Evolutionary conservation across 1,140 invertebrate species (phyloP).

Genomic region (Ladona fulva): DNA sequence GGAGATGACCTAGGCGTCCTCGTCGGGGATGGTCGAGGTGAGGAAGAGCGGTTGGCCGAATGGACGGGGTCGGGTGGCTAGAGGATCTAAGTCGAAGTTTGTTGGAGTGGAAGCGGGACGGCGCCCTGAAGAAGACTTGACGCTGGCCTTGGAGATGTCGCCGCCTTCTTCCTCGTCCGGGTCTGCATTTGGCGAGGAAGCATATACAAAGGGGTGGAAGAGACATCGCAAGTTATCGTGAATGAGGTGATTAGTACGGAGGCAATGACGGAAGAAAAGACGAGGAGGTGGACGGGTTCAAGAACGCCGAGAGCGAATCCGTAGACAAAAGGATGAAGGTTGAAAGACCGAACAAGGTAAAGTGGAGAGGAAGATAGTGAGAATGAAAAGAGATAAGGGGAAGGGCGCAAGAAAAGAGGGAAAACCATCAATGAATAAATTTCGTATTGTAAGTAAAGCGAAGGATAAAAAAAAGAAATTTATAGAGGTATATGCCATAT

Average conservation of each 20-base stretch:
- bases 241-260: not conserved
- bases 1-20: slow-evolving; percentile 37
- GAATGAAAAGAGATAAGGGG: slow-evolving; percentile 4
- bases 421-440: too few species aligned
- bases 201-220: not conserved
- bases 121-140: not conserved
- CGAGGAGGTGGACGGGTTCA: slow-evolving; percentile 12
- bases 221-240: not conserved
- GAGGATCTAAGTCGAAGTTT: not conserved
- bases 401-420: not conserved
- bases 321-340: slow-evolving; percentile 26
- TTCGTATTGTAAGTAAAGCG: too few species aligned
- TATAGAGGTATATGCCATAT: too few species aligned
- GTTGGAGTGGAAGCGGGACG: not conserved
- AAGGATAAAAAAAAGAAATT: too few species aligned
- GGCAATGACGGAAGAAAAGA: not conserved
- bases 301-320: slow-evolving; percentile 27
- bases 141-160: not conserved
- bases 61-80: slow-evolving; percentile 48
- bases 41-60: slow-evolving; percentile 65
- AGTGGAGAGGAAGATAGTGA: slow-evolving; percentile 22
- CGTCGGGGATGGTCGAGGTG: slow-evolving; percentile 38
- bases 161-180: not conserved
- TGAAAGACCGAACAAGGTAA: slow-evolving; percentile 29
- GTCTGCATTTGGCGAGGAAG: not conserved